A percentile compares a stretch with the other conserved stretches of the same genome.
Evolutionary conservation across 1,140 invertebrate species (phyloP).

Genomic region (Aphidius gifuensis): DNA sequence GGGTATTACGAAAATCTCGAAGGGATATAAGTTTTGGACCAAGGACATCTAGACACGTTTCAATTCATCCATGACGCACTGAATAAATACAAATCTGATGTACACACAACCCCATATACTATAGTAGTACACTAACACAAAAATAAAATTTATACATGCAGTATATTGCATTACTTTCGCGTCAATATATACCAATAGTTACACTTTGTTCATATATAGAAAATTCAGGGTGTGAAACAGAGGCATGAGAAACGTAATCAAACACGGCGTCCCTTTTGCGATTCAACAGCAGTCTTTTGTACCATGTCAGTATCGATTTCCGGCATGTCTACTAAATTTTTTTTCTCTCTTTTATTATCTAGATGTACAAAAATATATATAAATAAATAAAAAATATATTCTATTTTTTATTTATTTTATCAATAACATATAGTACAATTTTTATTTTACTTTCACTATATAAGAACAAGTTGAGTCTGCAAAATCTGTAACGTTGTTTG

Average conservation of each 20-base stretch:
- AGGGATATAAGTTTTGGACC: slow-evolving; percentile 16
- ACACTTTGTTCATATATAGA: too few relatives aligned
- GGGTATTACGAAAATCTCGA: slow-evolving; percentile 27
- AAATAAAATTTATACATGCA: too few relatives aligned
- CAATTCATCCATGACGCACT: neutral
- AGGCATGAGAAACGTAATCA: slow-evolving; percentile 25
- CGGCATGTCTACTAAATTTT: neutral
- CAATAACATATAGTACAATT: too few relatives aligned
- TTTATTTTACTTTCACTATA: neutral
- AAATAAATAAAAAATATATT: neutral
- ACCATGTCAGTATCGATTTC: slow-evolving; percentile 18
- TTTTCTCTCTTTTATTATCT: neutral
- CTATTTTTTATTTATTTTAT: neutral
- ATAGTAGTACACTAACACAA: too few relatives aligned
- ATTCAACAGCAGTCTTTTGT: slow-evolving; percentile 22
- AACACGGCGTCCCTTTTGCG: slow-evolving; percentile 23
- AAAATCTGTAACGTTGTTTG: neutral
- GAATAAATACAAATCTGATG: slow-evolving; percentile 28
- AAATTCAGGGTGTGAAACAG: slow-evolving; percentile 25
- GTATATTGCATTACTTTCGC: slow-evolving; percentile 29
- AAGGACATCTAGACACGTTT: neutral
- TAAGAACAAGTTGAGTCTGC: slow-evolving; percentile 9
- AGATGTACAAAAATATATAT: neutral
- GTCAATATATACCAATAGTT: slow-evolving; percentile 18
- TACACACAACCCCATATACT: neutral